Evolutionary conservation across 2,888 invertebrate genomes (phyloP).

Genomic region (Dastarcus helophoroides): DNA sequence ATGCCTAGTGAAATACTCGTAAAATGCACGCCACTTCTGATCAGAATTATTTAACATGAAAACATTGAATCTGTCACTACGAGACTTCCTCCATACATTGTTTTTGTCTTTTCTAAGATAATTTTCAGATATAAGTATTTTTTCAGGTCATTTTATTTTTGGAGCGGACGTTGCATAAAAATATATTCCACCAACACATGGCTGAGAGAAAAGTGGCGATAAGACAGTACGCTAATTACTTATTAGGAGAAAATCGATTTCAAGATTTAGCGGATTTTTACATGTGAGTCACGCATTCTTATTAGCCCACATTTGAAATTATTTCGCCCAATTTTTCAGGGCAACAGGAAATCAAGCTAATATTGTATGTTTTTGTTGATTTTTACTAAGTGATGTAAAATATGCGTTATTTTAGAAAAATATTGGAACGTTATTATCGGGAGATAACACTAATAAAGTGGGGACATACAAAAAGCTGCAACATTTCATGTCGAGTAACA

Average conservation of each 20-base stretch:
- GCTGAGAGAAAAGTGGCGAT: slow-evolving; percentile 58
- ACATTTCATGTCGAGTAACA: slow-evolving; percentile 23
- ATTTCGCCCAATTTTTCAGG: slow-evolving; percentile 21
- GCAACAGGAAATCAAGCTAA: slow-evolving; percentile 26
- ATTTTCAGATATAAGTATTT: too few relatives aligned
- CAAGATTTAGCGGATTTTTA: slow-evolving; percentile 59
- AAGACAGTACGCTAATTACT: slow-evolving; percentile 61
- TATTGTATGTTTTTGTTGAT: slow-evolving; percentile 26
- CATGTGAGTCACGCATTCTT: slow-evolving; percentile 53
- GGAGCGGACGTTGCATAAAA: slow-evolving; percentile 58
- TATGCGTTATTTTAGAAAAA: too few relatives aligned
- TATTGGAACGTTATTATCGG: too few relatives aligned
- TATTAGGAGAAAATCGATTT: slow-evolving; percentile 55
- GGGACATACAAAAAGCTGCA: too few relatives aligned
- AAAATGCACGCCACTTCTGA: too few relatives aligned
- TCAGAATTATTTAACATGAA: too few relatives aligned
- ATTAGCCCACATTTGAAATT: slow-evolving; percentile 8
- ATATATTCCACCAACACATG: slow-evolving; percentile 57
- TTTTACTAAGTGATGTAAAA: too few relatives aligned
- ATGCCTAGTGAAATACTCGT: too few relatives aligned
- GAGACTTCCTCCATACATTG: too few relatives aligned
- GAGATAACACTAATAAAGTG: too few relatives aligned
- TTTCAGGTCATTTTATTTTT: slow-evolving; percentile 63
- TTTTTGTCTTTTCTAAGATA: too few relatives aligned
- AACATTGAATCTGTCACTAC: too few relatives aligned